These are phyloP conservation scores for Saccostrea cuccullata DNA, from an alignment of 1,140 invertebrate species.

Conservation along the genomic window DNA sequence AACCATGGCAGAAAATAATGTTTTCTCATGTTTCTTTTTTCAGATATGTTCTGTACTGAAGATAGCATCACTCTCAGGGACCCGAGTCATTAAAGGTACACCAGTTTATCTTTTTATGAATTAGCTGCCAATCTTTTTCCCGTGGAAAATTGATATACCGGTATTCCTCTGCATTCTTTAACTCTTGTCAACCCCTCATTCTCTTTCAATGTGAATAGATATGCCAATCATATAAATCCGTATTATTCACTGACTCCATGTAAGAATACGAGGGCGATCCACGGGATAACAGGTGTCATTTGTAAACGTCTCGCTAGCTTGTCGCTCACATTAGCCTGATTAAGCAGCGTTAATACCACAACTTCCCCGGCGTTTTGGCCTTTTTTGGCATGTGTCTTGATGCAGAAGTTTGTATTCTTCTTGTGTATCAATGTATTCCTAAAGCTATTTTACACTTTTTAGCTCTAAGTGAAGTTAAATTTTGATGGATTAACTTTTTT, in stretches of 20 bases:
- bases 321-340: background rate
- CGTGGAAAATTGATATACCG: conserved; percentile 8
- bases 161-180: background rate
- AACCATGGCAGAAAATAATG: conserved; percentile 3
- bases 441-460: conserved; percentile 13
- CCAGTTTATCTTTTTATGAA: background rate
- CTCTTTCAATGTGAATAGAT: conserved; percentile 15
- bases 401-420: conserved; percentile 12
- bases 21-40: conserved; percentile 9
- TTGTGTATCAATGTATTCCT: background rate
- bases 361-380: background rate
- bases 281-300: conserved; percentile 26
- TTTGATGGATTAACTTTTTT: conserved; percentile 2
- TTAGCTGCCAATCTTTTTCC: conserved; percentile 9
- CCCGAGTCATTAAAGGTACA: conserved; percentile 22
- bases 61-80: conserved; percentile 22
- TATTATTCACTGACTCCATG: conserved; percentile 13
- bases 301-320: conserved; percentile 7
- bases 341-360: background rate
- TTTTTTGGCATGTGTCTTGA: conserved; percentile 1
- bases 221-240: conserved; percentile 26
- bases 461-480: conserved; percentile 5
- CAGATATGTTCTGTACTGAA: conserved; percentile 5
- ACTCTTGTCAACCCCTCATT: conserved; percentile 19
- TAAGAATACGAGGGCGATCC: background rate